Conservation (phyloP, 2,113 vertebrate genomes). For the Gymnocephalus cernua region DNA sequence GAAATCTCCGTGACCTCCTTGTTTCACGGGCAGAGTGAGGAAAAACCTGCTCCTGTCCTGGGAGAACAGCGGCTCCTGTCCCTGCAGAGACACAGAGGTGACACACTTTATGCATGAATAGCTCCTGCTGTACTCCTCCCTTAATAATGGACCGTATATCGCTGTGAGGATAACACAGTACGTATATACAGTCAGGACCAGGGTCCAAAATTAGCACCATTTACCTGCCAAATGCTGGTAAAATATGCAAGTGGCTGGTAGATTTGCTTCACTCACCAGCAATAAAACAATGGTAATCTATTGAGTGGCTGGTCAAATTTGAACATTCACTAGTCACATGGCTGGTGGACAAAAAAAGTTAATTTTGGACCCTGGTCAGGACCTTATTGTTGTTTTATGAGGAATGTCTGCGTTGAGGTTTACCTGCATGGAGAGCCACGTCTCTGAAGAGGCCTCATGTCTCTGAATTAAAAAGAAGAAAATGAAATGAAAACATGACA, state of each 20-base stretch:
- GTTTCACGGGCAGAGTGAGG: conserved; percentile 92
- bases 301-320: too few species aligned
- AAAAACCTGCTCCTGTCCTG: conserved; percentile 91
- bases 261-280: too few species aligned
- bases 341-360: too few species aligned
- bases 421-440: conserved; percentile 96
- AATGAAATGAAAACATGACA: neutral
- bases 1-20: conserved; percentile 95
- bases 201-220: too few species aligned
- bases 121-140: neutral
- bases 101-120: conserved; percentile 2
- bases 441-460: conserved; percentile 91
- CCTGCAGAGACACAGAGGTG: conserved; percentile 77
- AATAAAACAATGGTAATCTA: too few species aligned
- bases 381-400: neutral
- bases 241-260: too few species aligned
- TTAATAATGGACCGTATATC: neutral
- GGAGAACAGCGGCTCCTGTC: conserved; percentile 93
- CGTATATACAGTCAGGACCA: neutral
- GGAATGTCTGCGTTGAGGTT: neutral
- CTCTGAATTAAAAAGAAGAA: conserved; percentile 83
- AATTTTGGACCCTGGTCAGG: too few species aligned
- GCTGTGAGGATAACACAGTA: neutral
- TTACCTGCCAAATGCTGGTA: too few species aligned
- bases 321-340: too few species aligned